Base-by-base conservation (phyloP, 1,140 invertebrate species). In the Bombus polaris region DNA sequence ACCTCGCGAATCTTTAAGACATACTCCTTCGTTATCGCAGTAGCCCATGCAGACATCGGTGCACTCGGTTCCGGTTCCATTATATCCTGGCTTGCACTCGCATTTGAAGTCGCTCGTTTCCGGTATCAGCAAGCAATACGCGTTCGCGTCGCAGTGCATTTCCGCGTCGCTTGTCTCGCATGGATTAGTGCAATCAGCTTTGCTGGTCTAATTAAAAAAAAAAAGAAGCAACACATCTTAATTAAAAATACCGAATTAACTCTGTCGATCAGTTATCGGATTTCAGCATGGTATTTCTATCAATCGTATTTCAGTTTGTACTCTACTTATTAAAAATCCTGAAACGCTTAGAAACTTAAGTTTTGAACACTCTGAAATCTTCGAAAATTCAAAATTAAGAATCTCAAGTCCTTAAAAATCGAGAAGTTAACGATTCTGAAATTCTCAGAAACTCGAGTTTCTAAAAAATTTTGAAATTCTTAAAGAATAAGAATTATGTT, bases 71-170 rank as follows among this genome's bases (percentile, higher is more conserved):
- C 98, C 98, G 39, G 97, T 98, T 92, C 98, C 98, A 93, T 98
- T 98, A 95, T 98, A 99, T 3, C 98, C 98, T 3, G 98, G 97
- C 92, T 99, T 99, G 94, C 99, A 99, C 93, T 98, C 97, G 91
- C 99, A 99, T 89, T 97, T 97, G 95, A 98, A 99, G 88, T 98
- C 97, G 86, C 97, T 97, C 1, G 97, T 98, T 92, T 98, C 98
- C 0, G 96, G 96, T 62, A 98, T 97, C 73, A 99, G 96, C 1
- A 99, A 96, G 93, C 99, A 99, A 92, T 98, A 97, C 0, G 98
- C 98, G 94, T 99, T 98, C 0, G 96, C 94, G 92, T 98, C 98
- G 92, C 98, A 99, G 79, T 98, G 97, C 96, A 97, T 97, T 89
- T 98, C 97, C 5, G 97, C 96, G 47, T 97, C 97, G 88, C 97